Evolutionary conservation across 2,888 invertebrate species (phyloP), one percentile per base, ranked within the genome.

Genomic region (Melolontha melolontha): DNA sequence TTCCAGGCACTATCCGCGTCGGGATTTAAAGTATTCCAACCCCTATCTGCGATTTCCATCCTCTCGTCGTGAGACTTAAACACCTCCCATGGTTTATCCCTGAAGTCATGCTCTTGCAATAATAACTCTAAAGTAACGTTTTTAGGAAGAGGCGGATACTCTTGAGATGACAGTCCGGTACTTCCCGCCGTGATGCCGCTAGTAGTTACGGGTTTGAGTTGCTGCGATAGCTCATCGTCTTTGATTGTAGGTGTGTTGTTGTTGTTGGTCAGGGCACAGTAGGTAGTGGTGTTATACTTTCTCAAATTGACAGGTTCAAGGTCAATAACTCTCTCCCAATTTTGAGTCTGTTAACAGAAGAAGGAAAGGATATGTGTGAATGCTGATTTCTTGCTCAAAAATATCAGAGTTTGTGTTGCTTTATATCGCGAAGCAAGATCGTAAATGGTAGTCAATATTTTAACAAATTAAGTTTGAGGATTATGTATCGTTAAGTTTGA

Each of bases 261-360:
- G 51, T 41, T 42, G 34, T 34, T 34, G 34, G 34, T 34, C 34
- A 34, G 34, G 34, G 10, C 10, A 10, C 34, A 34, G 14, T 50
- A 5, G 40, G 12, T 51, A 39, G 49, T 27, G 40, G 64, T 47
- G 57, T 52, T 41, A 51, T 40, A 67, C 16, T 67, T 67, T 63
- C 63, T 39, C 44, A 67, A 62, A 67, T 67, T 67, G 42, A 67
- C 80, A 79, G 82, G 79, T 79, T 83, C 84, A 79, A 79, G 79
- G 79, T 80, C 81, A 81, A 81, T 77, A 80, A 81, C 83, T 80
- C 83, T 83, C 79, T 84, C 85, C 85, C 85, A 84, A 83, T 84
- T 76, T 81, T 79, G 82, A 77, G 83, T 88, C 89, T 89, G 89
- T 87, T 87, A 88, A 89, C 88, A 89, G 87, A 74, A 89, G 87